Conservation (phyloP, 1,140 invertebrate species). For the Ectropis grisescens region DNA sequence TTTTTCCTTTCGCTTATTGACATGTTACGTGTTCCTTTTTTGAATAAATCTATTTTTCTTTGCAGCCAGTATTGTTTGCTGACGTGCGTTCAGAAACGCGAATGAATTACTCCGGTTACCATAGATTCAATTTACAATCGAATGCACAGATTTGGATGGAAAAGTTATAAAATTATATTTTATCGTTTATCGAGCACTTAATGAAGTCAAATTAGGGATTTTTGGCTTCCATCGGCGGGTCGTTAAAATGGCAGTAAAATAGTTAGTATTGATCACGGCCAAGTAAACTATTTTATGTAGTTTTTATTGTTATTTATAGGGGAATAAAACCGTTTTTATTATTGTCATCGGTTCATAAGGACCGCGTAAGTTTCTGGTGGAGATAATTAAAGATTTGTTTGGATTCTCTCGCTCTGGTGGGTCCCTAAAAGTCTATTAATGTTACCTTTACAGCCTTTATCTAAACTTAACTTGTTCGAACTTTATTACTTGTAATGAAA, state of each 20-base stretch:
- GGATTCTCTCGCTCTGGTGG: conserved; percentile 5
- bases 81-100: conserved; percentile 9
- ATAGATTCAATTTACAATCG: too few species aligned
- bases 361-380: conserved; percentile 12
- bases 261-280: conserved; percentile 41
- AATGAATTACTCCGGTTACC: conserved; percentile 11
- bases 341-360: conserved; percentile 34
- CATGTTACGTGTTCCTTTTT: conserved; percentile 40
- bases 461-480: too few species aligned
- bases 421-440: conserved; percentile 3
- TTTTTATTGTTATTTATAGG: conserved; percentile 64
- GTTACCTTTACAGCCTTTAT: background rate
- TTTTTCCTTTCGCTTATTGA: conserved; percentile 43
- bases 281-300: conserved; percentile 55
- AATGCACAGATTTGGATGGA: too few species aligned
- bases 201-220: conserved; percentile 55
- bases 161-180: conserved; percentile 47
- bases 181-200: conserved; percentile 43
- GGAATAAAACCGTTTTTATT: conserved; percentile 50
- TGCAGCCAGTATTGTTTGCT: conserved; percentile 8
- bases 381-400: conserved; percentile 19
- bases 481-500: too few species aligned
- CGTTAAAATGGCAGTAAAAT: conserved; percentile 57
- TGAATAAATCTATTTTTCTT: conserved; percentile 21
- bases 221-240: conserved; percentile 40